These are phyloP conservation scores for Leptocoma aspasia DNA, from an alignment of 2,113 vertebrate genomes.

Conservation along the genomic window DNA sequence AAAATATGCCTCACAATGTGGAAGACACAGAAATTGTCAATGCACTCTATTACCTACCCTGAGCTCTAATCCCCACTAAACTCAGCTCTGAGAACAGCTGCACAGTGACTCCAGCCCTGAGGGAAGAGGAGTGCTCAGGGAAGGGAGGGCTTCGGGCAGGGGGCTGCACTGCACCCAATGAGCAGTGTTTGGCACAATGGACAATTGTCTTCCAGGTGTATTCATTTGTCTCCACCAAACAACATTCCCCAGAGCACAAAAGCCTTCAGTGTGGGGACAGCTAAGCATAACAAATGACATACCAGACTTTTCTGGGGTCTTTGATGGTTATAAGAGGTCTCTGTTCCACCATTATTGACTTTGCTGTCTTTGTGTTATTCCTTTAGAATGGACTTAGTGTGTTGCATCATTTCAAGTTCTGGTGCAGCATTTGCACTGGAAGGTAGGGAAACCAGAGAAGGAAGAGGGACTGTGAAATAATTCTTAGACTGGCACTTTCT, in stretches of 20 bases:
- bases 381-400: slow-evolving; percentile 42
- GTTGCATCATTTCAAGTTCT: slow-evolving; percentile 29
- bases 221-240: slow-evolving; percentile 53
- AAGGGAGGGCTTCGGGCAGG: background rate
- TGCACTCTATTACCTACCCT: background rate
- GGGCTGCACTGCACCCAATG: background rate
- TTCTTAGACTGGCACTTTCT: slow-evolving; percentile 23
- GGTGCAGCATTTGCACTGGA: background rate
- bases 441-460: background rate
- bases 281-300: slow-evolving; percentile 53
- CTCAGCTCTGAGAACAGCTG: background rate
- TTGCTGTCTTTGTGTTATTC: slow-evolving; percentile 31
- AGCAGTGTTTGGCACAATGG: slow-evolving; percentile 7
- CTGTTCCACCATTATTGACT: slow-evolving; percentile 30
- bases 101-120: background rate
- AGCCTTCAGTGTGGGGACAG: slow-evolving; percentile 48
- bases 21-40: background rate
- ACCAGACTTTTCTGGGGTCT: background rate
- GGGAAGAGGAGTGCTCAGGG: background rate
- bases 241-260: slow-evolving; percentile 51
- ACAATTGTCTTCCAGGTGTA: slow-evolving; percentile 66
- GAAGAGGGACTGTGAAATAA: slow-evolving; percentile 31
- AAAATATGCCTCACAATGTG: background rate
- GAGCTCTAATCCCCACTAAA: background rate
- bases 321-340: slow-evolving; percentile 38